phyloP scores from a whole-genome alignment of 2,113 vertebrate genomes.

The Struthidea cinerea region DNA sequence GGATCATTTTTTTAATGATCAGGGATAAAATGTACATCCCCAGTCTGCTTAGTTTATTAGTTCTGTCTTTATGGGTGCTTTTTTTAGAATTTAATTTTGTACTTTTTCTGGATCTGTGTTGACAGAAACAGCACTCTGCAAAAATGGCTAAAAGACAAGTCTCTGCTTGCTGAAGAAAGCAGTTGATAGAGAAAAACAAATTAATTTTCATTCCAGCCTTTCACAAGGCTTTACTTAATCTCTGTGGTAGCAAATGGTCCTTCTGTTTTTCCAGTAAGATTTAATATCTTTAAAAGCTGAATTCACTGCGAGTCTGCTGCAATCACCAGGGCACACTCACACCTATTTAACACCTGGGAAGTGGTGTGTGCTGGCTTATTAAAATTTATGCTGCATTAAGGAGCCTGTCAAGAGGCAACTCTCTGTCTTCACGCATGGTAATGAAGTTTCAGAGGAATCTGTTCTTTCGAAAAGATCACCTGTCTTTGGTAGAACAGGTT shows the following conservation, averaged over 20 bases:
- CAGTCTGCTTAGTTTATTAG: neutral
- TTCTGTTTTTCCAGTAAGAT: neutral
- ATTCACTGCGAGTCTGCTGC: neutral
- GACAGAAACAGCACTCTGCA: neutral
- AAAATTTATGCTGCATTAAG: slow-evolving; percentile 6
- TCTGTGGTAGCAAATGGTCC: neutral
- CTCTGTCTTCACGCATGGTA: neutral
- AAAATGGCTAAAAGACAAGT: neutral
- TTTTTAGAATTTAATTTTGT: neutral
- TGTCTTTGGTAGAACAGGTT: neutral
- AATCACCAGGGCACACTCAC: neutral
- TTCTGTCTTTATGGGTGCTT: neutral
- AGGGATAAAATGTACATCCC: neutral
- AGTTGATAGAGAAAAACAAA: neutral
- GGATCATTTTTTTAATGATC: neutral
- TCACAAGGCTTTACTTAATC: neutral
- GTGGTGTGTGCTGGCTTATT: neutral
- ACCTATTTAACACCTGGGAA: neutral
- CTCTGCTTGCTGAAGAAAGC: neutral
- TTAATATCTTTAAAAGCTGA: neutral
- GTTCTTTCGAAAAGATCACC: neutral
- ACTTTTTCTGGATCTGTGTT: neutral
- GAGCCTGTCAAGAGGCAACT: neutral
- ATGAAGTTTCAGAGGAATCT: neutral
- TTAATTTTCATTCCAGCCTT: neutral